Conservation (phyloP, 2,797 vertebrate species). For the Trachurus trachurus region DNA sequence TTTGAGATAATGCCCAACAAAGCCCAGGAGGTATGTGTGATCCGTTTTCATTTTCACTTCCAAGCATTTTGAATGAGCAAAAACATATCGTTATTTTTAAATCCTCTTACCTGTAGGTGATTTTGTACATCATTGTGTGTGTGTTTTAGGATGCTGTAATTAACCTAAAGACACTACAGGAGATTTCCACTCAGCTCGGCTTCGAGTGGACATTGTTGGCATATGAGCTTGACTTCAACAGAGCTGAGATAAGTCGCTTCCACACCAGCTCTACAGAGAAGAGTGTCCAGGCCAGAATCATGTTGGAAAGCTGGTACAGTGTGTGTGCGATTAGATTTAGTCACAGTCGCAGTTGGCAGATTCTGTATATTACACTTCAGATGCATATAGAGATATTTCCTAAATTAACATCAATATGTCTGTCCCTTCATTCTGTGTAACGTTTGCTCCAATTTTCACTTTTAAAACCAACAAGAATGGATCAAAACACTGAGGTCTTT, state of each 20-base stretch:
- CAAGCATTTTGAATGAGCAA: background rate
- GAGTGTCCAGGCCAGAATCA: conserved; percentile 83
- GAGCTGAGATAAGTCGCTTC: conserved; percentile 84
- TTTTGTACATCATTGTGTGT: background rate
- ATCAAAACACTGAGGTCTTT: background rate
- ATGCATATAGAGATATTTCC: background rate
- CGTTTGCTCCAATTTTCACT: background rate
- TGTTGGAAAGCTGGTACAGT: conserved; percentile 87
- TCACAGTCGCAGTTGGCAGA: background rate
- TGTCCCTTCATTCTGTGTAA: background rate
- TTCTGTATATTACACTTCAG: background rate
- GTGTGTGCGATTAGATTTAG: background rate
- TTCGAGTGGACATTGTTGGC: conserved; percentile 89
- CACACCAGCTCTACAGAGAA: conserved; percentile 82
- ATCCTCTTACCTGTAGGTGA: background rate
- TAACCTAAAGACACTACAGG: conserved; percentile 86
- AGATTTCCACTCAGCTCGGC: conserved; percentile 84
- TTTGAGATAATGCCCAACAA: conserved; percentile 86
- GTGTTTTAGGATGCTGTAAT: conserved; percentile 87
- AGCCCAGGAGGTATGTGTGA: conserved; percentile 85
- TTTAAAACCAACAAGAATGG: background rate
- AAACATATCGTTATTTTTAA: background rate
- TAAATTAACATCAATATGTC: background rate
- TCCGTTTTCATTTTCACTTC: background rate
- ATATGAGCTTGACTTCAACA: conserved; percentile 86